These are phyloP conservation scores for Sebastes nivosus DNA, from an alignment of 2,797 vertebrate genomes.

Conservation along the genomic window DNA sequence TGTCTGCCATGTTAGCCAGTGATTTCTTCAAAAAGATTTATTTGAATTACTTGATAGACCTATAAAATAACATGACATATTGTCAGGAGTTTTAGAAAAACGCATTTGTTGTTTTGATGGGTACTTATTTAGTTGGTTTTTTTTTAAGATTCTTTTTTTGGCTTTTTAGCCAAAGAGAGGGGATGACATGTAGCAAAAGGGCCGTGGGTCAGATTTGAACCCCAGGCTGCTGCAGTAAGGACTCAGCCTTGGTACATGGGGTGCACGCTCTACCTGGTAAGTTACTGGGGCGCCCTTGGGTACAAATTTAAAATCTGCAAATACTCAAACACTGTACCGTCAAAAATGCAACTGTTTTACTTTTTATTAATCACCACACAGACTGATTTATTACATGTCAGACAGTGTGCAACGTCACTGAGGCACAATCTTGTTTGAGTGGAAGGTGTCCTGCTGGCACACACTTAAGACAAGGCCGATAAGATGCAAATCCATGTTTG, in stretches of 20 bases:
- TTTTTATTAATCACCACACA: not conserved
- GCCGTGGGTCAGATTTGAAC: too few relatives aligned
- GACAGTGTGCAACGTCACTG: not conserved
- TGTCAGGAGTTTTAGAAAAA: not conserved
- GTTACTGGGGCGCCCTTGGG: too few relatives aligned
- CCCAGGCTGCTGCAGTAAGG: too few relatives aligned
- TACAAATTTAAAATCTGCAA: not conserved
- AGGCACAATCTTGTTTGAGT: conserved; percentile 1
- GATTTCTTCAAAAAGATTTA: not conserved
- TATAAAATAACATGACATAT: not conserved
- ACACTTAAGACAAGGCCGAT: not conserved
- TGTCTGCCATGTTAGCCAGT: not conserved
- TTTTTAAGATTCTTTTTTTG: too few relatives aligned
- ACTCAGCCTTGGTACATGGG: not conserved
- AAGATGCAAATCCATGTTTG: not conserved
- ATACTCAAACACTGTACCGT: not conserved
- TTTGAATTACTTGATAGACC: too few relatives aligned
- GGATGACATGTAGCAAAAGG: too few relatives aligned
- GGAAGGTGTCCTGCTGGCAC: not conserved
- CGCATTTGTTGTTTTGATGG: not conserved
- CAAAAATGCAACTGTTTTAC: not conserved
- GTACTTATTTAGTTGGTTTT: not conserved
- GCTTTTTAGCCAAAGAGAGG: too few relatives aligned
- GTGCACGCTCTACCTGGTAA: too few relatives aligned
- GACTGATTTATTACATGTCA: not conserved